Base-by-base conservation (phyloP, 92 coral and sea anemone species). In the Micromussa lordhowensis region DNA sequence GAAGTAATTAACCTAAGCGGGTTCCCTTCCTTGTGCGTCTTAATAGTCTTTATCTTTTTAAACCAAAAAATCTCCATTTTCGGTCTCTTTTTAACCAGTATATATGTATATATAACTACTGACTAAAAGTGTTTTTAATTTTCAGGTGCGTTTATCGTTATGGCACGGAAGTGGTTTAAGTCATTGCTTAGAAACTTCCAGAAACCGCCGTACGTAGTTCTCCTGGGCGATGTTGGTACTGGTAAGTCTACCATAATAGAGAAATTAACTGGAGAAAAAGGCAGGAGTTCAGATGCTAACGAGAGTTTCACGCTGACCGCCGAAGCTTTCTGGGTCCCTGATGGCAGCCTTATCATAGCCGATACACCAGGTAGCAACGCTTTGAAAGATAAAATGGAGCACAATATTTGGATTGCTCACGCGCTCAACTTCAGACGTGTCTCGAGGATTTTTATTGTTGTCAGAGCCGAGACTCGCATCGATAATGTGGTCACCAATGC, bases 281-380 rank as follows among this genome's bases (percentile, higher is more conserved):
- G 90, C 57, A 85, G 82, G 76, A 90, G 93, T 86, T 90, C 93
- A 28, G 29, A 70, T 55, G 86, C 90, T 0, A 90, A 61, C 68
- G 90, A 79, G 77, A 90, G 93, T 86, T 85, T 86, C 82, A 90
- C 93, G 86, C 79, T 12, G 79, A 69, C 72, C n/a, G 71, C 93
- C 10, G 63, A 55, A 19, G 48, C 24, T 70, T 90, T 85, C 77
- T 68, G 82, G 59, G 93, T 58, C 75, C 90, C 93, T 32, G 87
- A 80, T 53, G 90, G 93, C 73, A 90, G 86, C 75, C 93, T 90
- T 18, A 34, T 90, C 81, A 82, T 90, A 34, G 17, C 90, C 68
- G 93, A 90, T 55, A 90, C 93, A 18, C 93, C 93, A 3, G 93
- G 93, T 68, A 90, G 93, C 82, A 90, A 90, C 78, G 70, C 90